phyloP scores from a whole-genome alignment of 2,888 invertebrate genomes.

The Tenthredo distinguenda region DNA sequence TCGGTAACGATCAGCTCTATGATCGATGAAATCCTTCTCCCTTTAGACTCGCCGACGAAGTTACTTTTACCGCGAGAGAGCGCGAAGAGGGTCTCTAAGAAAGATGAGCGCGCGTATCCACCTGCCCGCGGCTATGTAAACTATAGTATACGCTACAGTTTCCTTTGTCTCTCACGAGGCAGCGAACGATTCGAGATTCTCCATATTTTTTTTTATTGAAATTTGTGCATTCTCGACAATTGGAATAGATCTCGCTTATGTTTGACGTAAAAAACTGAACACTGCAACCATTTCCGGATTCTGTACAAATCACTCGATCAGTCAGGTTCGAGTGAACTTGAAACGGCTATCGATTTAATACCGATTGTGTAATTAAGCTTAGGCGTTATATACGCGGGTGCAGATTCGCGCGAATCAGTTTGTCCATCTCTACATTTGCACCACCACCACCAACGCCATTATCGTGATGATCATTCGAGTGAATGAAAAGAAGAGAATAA shows the following conservation, averaged over 20 bases:
- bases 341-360: not conserved
- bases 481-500: not conserved
- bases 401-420: conserved; percentile 1
- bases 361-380: not conserved
- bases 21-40: not conserved
- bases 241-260: not conserved
- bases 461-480: not conserved
- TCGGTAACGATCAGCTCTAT: not conserved
- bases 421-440: not conserved
- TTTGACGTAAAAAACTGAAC: not conserved
- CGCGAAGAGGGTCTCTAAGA: not conserved
- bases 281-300: not conserved
- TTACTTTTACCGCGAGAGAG: not conserved
- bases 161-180: not conserved
- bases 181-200: no score
- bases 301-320: not conserved
- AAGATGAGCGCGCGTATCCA: not conserved
- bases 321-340: conserved; percentile 18
- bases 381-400: not conserved
- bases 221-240: no score
- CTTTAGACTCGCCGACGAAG: not conserved
- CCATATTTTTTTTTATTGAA: no score
- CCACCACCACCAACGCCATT: not conserved
- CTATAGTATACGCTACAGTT: not conserved
- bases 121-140: not conserved